Evolutionary conservation across 2,888 invertebrate species (phyloP), one percentile per base, ranked within the genome.

Genomic region (Acanthosepion lycidas): DNA sequence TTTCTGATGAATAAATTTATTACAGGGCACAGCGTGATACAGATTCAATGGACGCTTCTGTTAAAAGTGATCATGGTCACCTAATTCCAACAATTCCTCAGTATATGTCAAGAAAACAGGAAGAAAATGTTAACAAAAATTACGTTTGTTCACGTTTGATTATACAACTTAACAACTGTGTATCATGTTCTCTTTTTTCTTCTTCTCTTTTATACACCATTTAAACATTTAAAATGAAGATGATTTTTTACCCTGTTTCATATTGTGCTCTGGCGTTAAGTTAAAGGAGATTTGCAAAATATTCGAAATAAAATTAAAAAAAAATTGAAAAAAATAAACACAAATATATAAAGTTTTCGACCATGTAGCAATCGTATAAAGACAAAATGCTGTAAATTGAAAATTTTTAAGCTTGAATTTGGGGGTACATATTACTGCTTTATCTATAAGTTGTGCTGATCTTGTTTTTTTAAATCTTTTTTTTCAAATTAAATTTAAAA

Each of bases 161-260:
- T 78, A 15, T 78, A 78, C n/a, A 78, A 78, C n/a, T 78, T 78
- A 78, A 78, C 78, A n/a, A 78, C n/a, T n/a, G 78, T 78, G 33
- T n/a, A 78, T 78, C n/a, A n/a, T n/a, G 23, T 78, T n/a, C n/a
- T 12, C 78, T 12, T 15, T 78, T 33, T 12, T 78, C 33, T n/a
- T n/a, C 18, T 78, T 15, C n/a, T 12, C 78, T 78, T 78, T 12
- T 78, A 78, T 78, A 78, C 78, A 78, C 78, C n/a, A 78, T n/a
- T n/a, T 78, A 78, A 78, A 78, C 78, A 78, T 78, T 78, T n/a
- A n/a, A 78, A 33, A 78, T 78, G 78, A 78, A 78, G 78, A 78
- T 78, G 78, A 78, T 78, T 78, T 78, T 78, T 78, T 28, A 26
- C 78, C 78, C 78, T 78, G n/a, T 78, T 78, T 78, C 12, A n/a